Conservation (phyloP, 2,888 invertebrate genomes). For the Chloroclystis v-ata region DNA sequence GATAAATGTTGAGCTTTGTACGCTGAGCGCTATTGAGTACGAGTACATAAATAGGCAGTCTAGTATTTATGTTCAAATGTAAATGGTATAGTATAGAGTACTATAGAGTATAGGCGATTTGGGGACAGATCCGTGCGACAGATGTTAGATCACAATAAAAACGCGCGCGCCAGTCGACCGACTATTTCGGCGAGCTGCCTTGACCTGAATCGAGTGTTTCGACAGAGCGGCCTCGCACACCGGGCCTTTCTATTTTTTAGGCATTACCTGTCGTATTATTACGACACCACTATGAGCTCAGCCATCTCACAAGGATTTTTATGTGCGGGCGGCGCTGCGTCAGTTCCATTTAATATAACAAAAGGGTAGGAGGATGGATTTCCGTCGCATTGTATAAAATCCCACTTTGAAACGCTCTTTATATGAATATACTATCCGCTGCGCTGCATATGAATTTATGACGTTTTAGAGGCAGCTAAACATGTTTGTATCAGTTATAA, state of each 20-base stretch:
- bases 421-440: neutral
- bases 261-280: conserved; percentile 78
- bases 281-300: conserved; percentile 68
- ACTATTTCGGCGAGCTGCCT: conserved; percentile 77
- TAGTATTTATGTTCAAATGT: neutral
- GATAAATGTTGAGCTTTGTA: neutral
- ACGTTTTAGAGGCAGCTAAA: no score
- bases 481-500: no score
- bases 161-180: conserved; percentile 71
- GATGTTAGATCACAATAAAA: conserved; percentile 77
- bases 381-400: conserved; percentile 21
- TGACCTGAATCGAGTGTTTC: conserved; percentile 76
- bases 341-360: conserved; percentile 31
- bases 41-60: neutral
- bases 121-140: conserved; percentile 50
- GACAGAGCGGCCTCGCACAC: conserved; percentile 76
- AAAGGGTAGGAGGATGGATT: conserved; percentile 39
- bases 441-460: no score
- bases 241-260: conserved; percentile 79
- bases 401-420: neutral
- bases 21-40: neutral
- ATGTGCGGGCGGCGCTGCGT: conserved; percentile 46
- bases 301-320: conserved; percentile 68
- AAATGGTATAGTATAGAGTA: neutral
- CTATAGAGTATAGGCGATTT: conserved; percentile 38